A percentile compares a stretch with the other conserved stretches of the same genome.
These are phyloP conservation scores for Drosophila atripex DNA, from an alignment of 2,888 invertebrate genomes.

Conservation along the genomic window DNA sequence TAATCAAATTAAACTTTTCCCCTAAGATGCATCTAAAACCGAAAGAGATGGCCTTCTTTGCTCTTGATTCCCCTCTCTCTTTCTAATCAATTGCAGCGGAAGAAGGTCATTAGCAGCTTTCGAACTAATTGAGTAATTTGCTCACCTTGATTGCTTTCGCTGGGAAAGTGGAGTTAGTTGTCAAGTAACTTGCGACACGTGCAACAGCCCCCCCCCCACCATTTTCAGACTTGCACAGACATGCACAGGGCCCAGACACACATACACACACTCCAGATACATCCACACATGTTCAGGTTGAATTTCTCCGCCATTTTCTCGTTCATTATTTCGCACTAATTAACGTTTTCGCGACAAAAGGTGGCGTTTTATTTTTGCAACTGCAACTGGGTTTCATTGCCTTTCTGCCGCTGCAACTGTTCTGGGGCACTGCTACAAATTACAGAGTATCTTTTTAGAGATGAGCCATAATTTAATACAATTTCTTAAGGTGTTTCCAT, in stretches of 20 bases:
- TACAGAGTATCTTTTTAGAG: neutral
- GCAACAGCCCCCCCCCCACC: neutral
- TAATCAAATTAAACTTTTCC: too few species aligned
- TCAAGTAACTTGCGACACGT: slow-evolving; percentile 5
- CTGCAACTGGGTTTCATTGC: slow-evolving; percentile 23
- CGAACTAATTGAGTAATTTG: slow-evolving; percentile 55
- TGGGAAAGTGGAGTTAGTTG: slow-evolving; percentile 24
- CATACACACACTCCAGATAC: slow-evolving; percentile 6
- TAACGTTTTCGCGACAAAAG: slow-evolving; percentile 73
- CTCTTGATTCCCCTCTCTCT: neutral
- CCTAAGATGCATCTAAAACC: neutral
- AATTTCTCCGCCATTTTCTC: slow-evolving; percentile 21
- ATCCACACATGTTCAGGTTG: slow-evolving; percentile 1
- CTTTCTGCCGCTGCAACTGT: slow-evolving; percentile 10
- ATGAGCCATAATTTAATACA: too few species aligned
- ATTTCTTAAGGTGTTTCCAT: too few species aligned
- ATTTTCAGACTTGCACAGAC: neutral
- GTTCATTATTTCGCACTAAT: slow-evolving; percentile 76
- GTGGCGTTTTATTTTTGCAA: slow-evolving; percentile 55
- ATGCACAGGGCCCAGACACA: neutral
- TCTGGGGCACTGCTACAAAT: slow-evolving; percentile 16
- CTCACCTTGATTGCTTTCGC: slow-evolving; percentile 48
- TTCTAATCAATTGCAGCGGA: slow-evolving; percentile 27
- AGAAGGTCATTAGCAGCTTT: slow-evolving; percentile 32
- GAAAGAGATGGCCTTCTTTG: neutral